Percentiles rank a stretch among this genome's conserved stretches.
Evolutionary conservation across 1,140 invertebrate genomes (phyloP).

Genomic region (Diachasmimorpha longicaudata): DNA sequence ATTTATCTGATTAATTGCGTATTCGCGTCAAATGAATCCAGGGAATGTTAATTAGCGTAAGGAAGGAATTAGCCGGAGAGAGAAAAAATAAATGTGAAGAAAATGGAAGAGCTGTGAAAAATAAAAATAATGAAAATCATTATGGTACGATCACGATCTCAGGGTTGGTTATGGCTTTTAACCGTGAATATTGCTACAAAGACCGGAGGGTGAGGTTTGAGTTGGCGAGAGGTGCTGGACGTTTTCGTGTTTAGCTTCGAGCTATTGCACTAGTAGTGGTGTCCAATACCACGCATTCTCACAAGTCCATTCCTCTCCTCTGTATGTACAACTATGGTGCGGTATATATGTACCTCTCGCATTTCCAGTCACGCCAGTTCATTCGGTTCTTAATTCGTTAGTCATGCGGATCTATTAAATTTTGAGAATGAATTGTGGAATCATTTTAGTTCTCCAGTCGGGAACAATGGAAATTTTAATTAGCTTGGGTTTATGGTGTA

Average conservation of each 20-base stretch:
- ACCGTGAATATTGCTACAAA: not conserved
- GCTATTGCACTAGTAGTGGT: not conserved
- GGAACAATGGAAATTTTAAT: too few relatives aligned
- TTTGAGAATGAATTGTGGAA: not conserved
- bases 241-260: not conserved
- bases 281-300: not conserved
- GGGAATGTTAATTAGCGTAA: slow-evolving; percentile 53
- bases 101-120: not conserved
- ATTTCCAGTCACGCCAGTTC: not conserved
- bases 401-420: not conserved
- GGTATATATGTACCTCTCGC: not conserved
- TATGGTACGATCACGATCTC: slow-evolving; percentile 15
- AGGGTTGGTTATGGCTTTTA: slow-evolving; percentile 20
- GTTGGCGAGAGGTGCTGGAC: not conserved
- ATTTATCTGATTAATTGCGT: slow-evolving; percentile 54
- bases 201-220: not conserved
- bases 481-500: too few relatives aligned
- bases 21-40: slow-evolving; percentile 52
- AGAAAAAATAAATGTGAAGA: not conserved
- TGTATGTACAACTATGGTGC: not conserved
- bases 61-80: not conserved
- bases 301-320: not conserved
- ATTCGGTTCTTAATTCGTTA: not conserved
- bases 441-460: not conserved
- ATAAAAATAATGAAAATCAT: slow-evolving; percentile 2